phyloP scores from a whole-genome alignment of 2,113 vertebrate species.

The western clawed frog (Xenopus tropicalis) region UCB_Xtro_10.0 CM004450.2:23622501-23623000 shows the following conservation, averaged over 20 bases:
- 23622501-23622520: constrained; percentile 32
- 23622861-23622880: no score
- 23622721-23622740: constrained; percentile 57
- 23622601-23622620: constrained; percentile 43
- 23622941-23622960: no score
- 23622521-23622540: constrained; percentile 54
- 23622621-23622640: constrained; percentile 52
- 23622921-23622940: no score
- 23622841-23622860: no score
- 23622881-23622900: no score
- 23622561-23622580: constrained; percentile 57
- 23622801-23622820: no score
- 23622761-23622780: constrained; percentile 63
- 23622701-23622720: constrained; percentile 64
- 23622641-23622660: constrained; percentile 46
- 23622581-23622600: constrained; percentile 55
- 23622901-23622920: no score
- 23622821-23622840: no score
- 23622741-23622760: constrained; percentile 61
- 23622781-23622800: constrained; percentile 48
- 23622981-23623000: no score
- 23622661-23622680: constrained; percentile 59
- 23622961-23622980: no score
- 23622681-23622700: constrained; percentile 61
- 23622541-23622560: constrained; percentile 61